Base-by-base conservation (phyloP, 2,113 vertebrate genomes). In the Epinephelus moara region DNA sequence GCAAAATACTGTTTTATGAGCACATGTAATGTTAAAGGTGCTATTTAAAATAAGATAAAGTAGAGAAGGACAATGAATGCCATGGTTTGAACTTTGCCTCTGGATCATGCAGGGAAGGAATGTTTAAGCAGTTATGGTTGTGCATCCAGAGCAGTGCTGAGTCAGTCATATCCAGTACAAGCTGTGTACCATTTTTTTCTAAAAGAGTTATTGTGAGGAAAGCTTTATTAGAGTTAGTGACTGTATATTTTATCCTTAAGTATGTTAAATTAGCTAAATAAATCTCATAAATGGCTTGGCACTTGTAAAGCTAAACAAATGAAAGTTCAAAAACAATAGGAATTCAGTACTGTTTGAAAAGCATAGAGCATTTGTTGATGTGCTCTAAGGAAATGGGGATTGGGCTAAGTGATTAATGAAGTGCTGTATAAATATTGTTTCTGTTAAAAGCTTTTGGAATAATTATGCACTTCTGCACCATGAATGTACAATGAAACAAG, bases 81-180 rank as follows among this genome's bases (percentile, higher is more conserved):
- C 66, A 4, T 71, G 75, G 52, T 78, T 21, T 90, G 88, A 79
- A 89, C 88, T 88, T 90, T 90, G 80, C 70, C 72, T 83, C n/a
- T 33, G 23, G 68, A 82, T 83, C 86, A 86, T n/a, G 76, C 84
- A 75, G 55, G 21, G 45, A 79, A 62, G 8, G 73, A 71, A 73
- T 88, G 81, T 59, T 50, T 37, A 7, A 47, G 19, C 27, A 52
- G 17, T 42, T 25, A 56, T 3, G 17, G 0, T 27, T 0, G 8
- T 62, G 6, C 56, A 6, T 25, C 4, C 45, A 63, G 19, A 25
- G 23, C 62, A 73, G 42, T 60, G 70, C 61, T 81, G 71, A 76
- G 56, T 23, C 57, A 0, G 25, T 69, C 57, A 66, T 17, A 11
- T 55, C 33, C 3, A 14, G 14, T 21, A 23, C 60, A 55, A 78